These are phyloP conservation scores for Gavialis gangeticus DNA, from an alignment of 2,113 vertebrate genomes.

Conservation along the genomic window DNA sequence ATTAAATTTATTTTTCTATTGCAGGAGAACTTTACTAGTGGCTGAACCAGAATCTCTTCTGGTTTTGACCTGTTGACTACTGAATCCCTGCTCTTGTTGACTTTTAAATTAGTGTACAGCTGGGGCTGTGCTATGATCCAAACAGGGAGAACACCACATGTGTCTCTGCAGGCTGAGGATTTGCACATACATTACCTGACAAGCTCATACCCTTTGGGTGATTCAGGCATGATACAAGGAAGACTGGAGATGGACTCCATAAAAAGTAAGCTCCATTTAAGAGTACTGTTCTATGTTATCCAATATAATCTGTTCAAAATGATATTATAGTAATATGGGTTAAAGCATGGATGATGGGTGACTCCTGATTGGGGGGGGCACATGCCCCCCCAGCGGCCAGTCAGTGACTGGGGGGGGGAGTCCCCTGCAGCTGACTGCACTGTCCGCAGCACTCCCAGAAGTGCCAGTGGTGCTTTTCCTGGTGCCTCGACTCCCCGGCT, in stretches of 20 bases:
- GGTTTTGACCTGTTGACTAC: neutral
- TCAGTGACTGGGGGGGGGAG: no score
- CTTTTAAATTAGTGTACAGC: neutral
- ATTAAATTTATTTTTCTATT: accelerated
- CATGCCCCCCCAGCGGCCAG: no score
- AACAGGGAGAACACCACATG: no score
- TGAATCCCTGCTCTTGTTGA: neutral
- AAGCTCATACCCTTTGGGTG: neutral
- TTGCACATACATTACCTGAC: accelerated
- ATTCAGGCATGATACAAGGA: neutral
- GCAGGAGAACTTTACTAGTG: neutral
- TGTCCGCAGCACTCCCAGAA: no score
- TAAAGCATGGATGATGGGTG: neutral
- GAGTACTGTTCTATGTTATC: neutral
- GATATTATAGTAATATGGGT: neutral
- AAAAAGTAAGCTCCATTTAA: neutral
- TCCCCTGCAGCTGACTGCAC: no score
- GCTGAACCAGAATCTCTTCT: neutral
- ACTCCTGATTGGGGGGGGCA: no score
- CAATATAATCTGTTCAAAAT: neutral
- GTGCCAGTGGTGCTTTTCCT: no score
- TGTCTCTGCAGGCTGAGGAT: neutral
- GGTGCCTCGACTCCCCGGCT: no score
- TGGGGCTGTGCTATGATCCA: neutral
- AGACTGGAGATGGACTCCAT: neutral